Conservation (phyloP, 2,797 vertebrate species). For the Takifugu rubripes region DNA sequence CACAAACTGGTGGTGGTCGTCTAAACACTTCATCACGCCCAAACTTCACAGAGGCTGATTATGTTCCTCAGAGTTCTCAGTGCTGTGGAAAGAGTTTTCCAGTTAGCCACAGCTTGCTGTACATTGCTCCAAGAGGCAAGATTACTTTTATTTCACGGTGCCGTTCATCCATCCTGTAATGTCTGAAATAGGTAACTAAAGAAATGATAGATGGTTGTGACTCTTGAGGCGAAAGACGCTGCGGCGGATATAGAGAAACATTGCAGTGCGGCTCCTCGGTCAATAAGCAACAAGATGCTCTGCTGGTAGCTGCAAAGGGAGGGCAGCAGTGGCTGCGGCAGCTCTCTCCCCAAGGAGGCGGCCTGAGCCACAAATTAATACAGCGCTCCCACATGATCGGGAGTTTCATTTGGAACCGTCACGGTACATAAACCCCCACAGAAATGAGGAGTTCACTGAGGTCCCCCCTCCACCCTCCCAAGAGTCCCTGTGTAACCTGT, state of each 20-base stretch:
- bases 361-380: constrained; percentile 71
- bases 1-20: constrained; percentile 19
- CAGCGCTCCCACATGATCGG: constrained; percentile 61
- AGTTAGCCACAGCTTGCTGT: constrained; percentile 33
- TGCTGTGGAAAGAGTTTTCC: constrained; percentile 33
- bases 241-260: constrained; percentile 41
- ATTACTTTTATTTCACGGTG: constrained; percentile 66
- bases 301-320: constrained; percentile 37
- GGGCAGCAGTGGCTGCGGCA: constrained; percentile 32
- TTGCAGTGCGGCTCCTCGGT: constrained; percentile 46
- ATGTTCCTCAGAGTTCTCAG: constrained; percentile 37
- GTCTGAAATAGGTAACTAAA: constrained; percentile 32
- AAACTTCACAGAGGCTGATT: constrained; percentile 42
- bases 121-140: constrained; percentile 45
- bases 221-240: constrained; percentile 41
- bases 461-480: constrained; percentile 44
- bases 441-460: constrained; percentile 66
- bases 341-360: constrained; percentile 56
- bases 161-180: constrained; percentile 54
- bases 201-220: constrained; percentile 57
- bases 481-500: constrained; percentile 62
- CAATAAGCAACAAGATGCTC: constrained; percentile 58
- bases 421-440: constrained; percentile 67
- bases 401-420: constrained; percentile 73
- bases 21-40: constrained; percentile 8